Base-by-base conservation (phyloP, 2,888 invertebrate genomes). In the Diarsia dahlii region DNA sequence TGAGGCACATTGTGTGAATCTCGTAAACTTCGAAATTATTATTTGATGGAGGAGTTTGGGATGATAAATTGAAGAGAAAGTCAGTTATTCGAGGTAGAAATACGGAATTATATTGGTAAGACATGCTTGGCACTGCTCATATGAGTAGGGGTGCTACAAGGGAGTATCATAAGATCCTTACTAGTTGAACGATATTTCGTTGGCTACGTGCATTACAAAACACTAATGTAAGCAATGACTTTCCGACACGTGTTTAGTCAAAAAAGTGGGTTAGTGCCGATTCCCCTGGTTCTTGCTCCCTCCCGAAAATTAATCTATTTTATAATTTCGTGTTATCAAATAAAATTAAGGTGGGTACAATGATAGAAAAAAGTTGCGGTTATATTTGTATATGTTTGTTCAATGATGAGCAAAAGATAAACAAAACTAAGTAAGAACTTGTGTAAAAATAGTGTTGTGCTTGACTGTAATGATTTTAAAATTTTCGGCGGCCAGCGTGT, bases 1-100 rank as follows among this genome's bases (percentile, higher is more conserved):
- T 85, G 80, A 84, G 90, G 89, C 77, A 90, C 52, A 82, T 83
- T 67, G 64, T 78, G 52, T 69, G 23, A 63, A 74, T 60, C 12
- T 74, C 52, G 12, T 58, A 8, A 72, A 54, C n/a, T 68, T 15
- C 3, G 12, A 5, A n/a, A 23, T 52, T 28, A 5, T 50, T 5
- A 23, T 54, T 66, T 28, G 34, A 65, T 46, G 3, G 0, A 34
- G n/a, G 46, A 64, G 28, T 56, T 73, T 10, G 4, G 1, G 0
- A 45, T 20, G 10, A 28, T 15, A n/a, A 54, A 52, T 10, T 3
- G 1, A 20, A 18, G 4, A 18, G 2, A 46, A 34, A 23, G 8
- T 18, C 3, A 60, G 8, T 8, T 28, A 23, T 23, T 74, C 46
- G 0, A 60, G 2, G 15, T 0, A 34, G 54, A 64, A n/a, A 23